Base-by-base conservation (phyloP, 2,888 invertebrate species). In the Heliconius cydno region DNA sequence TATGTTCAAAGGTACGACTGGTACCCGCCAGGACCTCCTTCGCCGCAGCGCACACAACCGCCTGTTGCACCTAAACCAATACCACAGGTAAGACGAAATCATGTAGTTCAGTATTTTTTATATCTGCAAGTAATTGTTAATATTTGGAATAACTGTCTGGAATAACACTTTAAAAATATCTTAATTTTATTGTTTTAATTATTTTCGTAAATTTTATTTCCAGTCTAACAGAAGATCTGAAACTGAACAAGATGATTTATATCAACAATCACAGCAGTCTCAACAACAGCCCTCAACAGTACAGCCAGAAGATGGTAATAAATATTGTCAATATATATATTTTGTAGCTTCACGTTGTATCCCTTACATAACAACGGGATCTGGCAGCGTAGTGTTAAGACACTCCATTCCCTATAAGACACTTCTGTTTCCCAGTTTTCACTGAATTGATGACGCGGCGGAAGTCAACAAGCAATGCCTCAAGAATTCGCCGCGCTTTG, bases 41-140 rank as follows among this genome's bases (percentile, higher is more conserved):
- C 95, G 2, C 96, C 95, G 80, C 95, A 94, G 68, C 90, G 95
- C 77, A 91, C 94, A 38, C 94, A 95, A 77, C 95, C 96, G 34
- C 95, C 96, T 19, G 93, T 96, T 71, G 95, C 96, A 68, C 95
- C 96, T 7, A 95, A 96, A 90, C 96, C 96, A 77, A 92, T 92
- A 86, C 73, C 82, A 15, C 82, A 82, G 80, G 83, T 82, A 79
- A 78, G 13, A 12, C n/a, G 2, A n/a, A 52, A 30, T 19, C 19
- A 30, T 30, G n/a, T 76, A 30, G n/a, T 34, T 34, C 3, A 76
- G 1, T 68, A 57, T 28, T 9, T 72, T n/a, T 22, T 57, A 3
- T 22, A 19, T 22, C 22, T 57, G 10, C 57, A 57, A 57, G 10
- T 9, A 57, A 10, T 28, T 46, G 25, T 9, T 2, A 1, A 25